A percentile compares a stretch with the other conserved stretches of the same genome.
phyloP scores from a whole-genome alignment of 1,140 invertebrate species.

The Drosophila ohnishii region DNA sequence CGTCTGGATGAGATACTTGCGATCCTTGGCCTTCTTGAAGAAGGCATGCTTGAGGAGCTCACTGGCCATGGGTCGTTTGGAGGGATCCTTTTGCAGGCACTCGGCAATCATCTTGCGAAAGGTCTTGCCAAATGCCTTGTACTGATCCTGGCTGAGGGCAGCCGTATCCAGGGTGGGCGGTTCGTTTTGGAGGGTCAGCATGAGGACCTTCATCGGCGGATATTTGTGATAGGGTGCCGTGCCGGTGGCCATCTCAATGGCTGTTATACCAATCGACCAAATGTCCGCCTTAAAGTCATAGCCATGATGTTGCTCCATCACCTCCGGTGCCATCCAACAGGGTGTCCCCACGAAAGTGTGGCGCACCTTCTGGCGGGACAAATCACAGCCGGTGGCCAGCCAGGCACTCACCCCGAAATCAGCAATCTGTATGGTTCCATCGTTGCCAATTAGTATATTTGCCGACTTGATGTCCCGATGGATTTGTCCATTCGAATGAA shows the following conservation, averaged over 20 bases:
- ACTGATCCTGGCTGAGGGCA: conserved; percentile 98
- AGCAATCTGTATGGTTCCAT: conserved; percentile 98
- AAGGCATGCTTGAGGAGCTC: conserved; percentile 99
- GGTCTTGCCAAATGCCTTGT: conserved; percentile 98
- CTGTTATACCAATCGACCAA: conserved; percentile 99
- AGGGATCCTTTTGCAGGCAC: conserved; percentile 97
- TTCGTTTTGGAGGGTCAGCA: conserved; percentile 99
- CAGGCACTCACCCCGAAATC: conserved; percentile 97
- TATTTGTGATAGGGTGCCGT: conserved; percentile 99
- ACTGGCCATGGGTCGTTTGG: conserved; percentile 96
- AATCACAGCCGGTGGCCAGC: conserved; percentile 94
- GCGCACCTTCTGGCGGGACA: conserved; percentile 95
- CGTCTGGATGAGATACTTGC: conserved; percentile 95
- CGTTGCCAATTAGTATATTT: conserved; percentile 98
- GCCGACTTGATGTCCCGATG: conserved; percentile 99
- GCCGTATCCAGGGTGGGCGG: conserved; percentile 97
- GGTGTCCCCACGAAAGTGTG: conserved; percentile 99
- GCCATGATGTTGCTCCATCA: conserved; percentile 99
- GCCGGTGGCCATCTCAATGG: conserved; percentile 99
- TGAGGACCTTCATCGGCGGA: conserved; percentile 99
- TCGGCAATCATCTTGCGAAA: conserved; percentile 98
- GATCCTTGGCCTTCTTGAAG: conserved; percentile 99
- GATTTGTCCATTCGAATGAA: conserved; percentile 99
- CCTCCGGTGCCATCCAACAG: conserved; percentile 99
- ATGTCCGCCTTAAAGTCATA: conserved; percentile 99